phyloP scores from a whole-genome alignment of 2,113 vertebrate species.

The Pseudonaja textilis region DNA sequence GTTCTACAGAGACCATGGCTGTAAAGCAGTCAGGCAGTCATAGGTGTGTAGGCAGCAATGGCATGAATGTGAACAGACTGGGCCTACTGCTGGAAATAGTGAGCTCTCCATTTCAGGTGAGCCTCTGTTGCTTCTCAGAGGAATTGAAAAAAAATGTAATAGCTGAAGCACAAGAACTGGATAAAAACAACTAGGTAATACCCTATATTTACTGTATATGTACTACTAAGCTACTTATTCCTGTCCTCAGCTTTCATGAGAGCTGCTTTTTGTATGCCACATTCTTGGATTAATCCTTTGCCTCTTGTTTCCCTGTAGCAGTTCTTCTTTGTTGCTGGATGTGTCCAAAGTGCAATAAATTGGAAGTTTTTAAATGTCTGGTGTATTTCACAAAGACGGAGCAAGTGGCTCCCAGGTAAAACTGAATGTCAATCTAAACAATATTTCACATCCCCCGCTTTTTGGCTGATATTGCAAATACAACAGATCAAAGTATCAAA shows the following conservation, averaged over 20 bases:
- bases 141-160: neutral
- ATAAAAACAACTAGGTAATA: neutral
- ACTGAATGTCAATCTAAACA: neutral
- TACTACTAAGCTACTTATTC: neutral
- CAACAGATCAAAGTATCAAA: neutral
- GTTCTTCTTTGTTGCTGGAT: neutral
- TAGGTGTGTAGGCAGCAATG: neutral
- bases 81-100: neutral
- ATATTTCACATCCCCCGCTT: neutral
- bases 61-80: neutral
- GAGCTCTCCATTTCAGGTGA: neutral
- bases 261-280: neutral
- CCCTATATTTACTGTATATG: no score
- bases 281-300: neutral
- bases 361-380: neutral
- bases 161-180: neutral
- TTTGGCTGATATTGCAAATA: neutral
- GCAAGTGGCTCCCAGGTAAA: neutral
- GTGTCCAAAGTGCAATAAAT: neutral
- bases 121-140: neutral
- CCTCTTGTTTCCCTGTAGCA: neutral
- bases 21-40: neutral
- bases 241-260: neutral
- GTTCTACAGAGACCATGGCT: neutral
- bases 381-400: neutral